phyloP scores from a whole-genome alignment of 2,797 vertebrate genomes.

The Manis crassicaudata region DNA sequence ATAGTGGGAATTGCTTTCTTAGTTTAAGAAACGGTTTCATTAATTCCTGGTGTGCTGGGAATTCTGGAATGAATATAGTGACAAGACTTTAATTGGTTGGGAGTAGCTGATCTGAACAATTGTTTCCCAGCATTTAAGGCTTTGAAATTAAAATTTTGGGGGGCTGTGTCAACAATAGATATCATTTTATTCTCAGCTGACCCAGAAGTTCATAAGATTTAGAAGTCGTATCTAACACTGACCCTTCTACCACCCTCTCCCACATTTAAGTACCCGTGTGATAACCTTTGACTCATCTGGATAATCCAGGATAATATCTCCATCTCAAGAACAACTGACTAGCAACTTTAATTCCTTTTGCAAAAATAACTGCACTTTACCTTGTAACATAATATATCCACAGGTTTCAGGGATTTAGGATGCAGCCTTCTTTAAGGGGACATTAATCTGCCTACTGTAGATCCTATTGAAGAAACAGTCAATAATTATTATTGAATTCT shows the following conservation, averaged over 20 bases:
- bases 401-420: background rate
- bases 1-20: background rate
- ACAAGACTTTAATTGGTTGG: background rate
- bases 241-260: background rate
- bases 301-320: background rate
- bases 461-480: background rate
- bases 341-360: background rate
- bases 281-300: background rate
- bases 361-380: background rate
- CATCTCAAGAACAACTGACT: background rate
- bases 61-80: background rate
- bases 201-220: background rate
- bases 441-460: background rate
- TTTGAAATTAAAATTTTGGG: constrained; percentile 16
- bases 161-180: background rate
- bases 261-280: background rate
- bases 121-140: background rate
- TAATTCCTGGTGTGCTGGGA: background rate
- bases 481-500: background rate
- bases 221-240: background rate
- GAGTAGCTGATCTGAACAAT: background rate
- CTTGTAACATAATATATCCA: background rate
- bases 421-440: background rate
- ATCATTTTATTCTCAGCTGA: background rate
- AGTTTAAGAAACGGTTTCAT: background rate